Base-by-base conservation (phyloP, 2,888 invertebrate genomes). In the Minunthozetes semirufus region DNA sequence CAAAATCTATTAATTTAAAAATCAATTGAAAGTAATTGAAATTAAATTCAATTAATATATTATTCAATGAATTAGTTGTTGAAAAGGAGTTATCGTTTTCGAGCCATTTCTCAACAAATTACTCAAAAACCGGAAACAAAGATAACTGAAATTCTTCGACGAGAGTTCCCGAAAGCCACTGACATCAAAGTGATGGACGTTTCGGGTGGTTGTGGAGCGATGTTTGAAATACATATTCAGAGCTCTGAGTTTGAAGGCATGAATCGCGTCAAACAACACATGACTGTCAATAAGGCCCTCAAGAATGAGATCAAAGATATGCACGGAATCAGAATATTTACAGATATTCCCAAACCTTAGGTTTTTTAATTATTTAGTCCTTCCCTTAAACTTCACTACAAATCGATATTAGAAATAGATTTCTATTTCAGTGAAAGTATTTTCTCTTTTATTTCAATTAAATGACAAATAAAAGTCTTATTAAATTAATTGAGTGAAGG, bases 301-400 rank as follows among this genome's bases (percentile, higher is more conserved):
- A 74, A 74, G n/a, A 19, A 48, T 50, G 17, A 74, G 50, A 74
- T 74, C 48, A 63, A 66, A 70, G 74, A 74, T 38, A 74, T 74
- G 74, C 74, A 74, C 25, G 74, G 74, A 38, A 68, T 74, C 25
- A 66, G 74, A 25, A 74, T 74, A 70, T 74, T 50, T 25, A 74
- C 74, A 13, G 42, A 42, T 13, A 5, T 70, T 13, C 74, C 74
- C 19, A 19, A 46, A 6, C 2, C 1, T 11, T 46, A 13, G 1
- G 1, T 19, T 0, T 1, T 8, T 1, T 33, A 5, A 17, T 63
- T 33, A 33, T 33, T 33, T 33, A 33, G 33, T 33, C n/a, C n/a
- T n/a, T n/a, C n/a, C n/a, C n/a, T n/a, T n/a, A 8, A 33, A 33
- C 8, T 33, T 5, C 33, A 33, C 3, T 5, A 33, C 33, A 33